Base-by-base conservation (phyloP, 2,113 vertebrate species). In the Trachemys scripta region DNA sequence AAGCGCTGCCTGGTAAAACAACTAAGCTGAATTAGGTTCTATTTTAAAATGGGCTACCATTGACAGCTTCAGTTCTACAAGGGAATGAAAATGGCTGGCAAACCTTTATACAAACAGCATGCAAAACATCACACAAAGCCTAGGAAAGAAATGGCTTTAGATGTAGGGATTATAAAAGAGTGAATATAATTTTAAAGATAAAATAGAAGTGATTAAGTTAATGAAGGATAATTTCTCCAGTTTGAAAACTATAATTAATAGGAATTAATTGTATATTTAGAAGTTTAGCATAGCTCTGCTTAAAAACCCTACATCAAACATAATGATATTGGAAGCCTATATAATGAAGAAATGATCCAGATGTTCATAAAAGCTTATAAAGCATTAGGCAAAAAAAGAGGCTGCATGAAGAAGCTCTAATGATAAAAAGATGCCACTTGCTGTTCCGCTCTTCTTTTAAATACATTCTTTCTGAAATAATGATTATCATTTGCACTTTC, bases 181-280 rank as follows among this genome's bases (percentile, higher is more conserved):
- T 88, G 97, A 98, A 96, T 92, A 96, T 93, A 97, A 97, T 98
- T 98, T 97, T 96, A 96, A 72, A 97, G 97, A 98, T 98, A 96
- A 98, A 98, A 97, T 93, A 96, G 90, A 97, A 97, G 95, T 94
- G 96, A 98, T 98, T 98, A 98, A 97, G 96, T 96, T 98, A 98
- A 98, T 98, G 98, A 98, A 97, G 97, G 97, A 97, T 98, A 98
- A 97, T 98, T 98, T 97, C 81, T 94, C 89, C 92, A 95, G 97
- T 97, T 98, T 98, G 98, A 98, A 98, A 98, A 98, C 97, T 92
- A 86, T 98, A 98, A 98, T 98, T 98, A 98, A 98, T 98, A 96
- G 94, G 96, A 97, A 98, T 98, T 98, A 98, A 98, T 98, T 98
- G 98, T 97, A 84, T 97, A 96, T 98, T 98, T 98, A 96, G 97